These are phyloP conservation scores for Asteroscopus sphinx DNA, from an alignment of 2,888 invertebrate genomes.

Conservation along the genomic window DNA sequence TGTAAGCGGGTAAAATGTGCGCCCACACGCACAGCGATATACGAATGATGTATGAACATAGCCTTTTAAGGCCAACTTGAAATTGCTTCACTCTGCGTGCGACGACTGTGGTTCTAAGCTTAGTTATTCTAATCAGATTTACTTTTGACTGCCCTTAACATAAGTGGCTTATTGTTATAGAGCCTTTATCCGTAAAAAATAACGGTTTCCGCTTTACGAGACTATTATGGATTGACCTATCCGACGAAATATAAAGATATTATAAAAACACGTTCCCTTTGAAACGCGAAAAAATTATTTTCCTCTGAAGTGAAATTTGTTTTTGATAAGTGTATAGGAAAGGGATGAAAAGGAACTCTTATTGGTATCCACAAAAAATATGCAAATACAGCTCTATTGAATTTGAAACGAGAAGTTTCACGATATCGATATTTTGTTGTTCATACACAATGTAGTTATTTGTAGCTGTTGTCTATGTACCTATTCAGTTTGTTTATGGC, in stretches of 20 bases:
- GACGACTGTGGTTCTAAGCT: too few species aligned
- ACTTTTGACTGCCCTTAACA: not conserved
- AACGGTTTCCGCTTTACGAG: conserved; percentile 41
- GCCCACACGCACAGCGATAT: too few species aligned
- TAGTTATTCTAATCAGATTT: too few species aligned
- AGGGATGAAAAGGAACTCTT: conserved; percentile 45
- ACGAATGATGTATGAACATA: too few species aligned
- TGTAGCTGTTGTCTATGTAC: conserved; percentile 22
- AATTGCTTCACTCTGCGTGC: too few species aligned
- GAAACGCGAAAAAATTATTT: conserved; percentile 33
- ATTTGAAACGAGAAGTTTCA: conserved; percentile 50
- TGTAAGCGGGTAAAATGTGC: too few species aligned
- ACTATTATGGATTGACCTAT: conserved; percentile 58
- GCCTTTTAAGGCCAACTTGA: too few species aligned
- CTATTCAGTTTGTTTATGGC: conserved; percentile 6
- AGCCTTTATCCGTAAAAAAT: conserved; percentile 49
- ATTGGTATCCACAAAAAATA: conserved; percentile 47
- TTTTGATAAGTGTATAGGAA: conserved; percentile 51
- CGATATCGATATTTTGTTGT: conserved; percentile 55
- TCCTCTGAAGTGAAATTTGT: conserved; percentile 43
- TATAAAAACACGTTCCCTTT: conserved; percentile 34
- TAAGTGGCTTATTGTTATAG: not conserved
- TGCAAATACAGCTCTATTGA: conserved; percentile 52
- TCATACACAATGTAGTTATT: conserved; percentile 39
- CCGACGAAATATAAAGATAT: conserved; percentile 44